Evolutionary conservation across 2,888 invertebrate species (phyloP).

Genomic region (Eumacrocentrus americanus): DNA sequence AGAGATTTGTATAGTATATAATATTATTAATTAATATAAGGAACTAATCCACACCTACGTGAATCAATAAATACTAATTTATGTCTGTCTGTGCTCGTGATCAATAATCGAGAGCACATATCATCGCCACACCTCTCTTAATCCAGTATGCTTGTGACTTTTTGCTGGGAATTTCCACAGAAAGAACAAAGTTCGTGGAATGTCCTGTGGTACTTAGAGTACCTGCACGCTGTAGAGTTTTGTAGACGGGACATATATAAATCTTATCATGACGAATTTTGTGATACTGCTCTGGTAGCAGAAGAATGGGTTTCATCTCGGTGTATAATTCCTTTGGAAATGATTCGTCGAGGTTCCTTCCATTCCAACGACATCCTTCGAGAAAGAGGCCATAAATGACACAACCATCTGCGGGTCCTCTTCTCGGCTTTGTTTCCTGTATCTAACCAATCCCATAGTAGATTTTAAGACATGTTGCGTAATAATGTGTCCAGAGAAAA

Average conservation of each 20-base stretch:
- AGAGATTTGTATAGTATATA: too few species aligned
- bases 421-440: conserved; percentile 59
- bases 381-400: conserved; percentile 73
- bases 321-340: conserved; percentile 74
- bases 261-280: conserved; percentile 60
- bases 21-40: too few species aligned
- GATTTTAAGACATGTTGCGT: too few species aligned
- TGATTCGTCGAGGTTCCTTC: conserved; percentile 66
- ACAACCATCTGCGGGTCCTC: conserved; percentile 68
- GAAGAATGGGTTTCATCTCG: conserved; percentile 74
- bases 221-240: too few species aligned
- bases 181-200: conserved; percentile 73
- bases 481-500: conserved; percentile 48
- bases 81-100: background rate
- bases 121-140: conserved; percentile 67
- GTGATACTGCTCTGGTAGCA: conserved; percentile 72
- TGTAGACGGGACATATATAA: conserved; percentile 72
- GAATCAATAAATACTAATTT: background rate
- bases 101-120: conserved; percentile 66
- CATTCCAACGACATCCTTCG: conserved; percentile 81
- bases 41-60: background rate
- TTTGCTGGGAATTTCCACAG: conserved; percentile 68
- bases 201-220: too few species aligned
- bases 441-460: too few species aligned
- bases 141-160: conserved; percentile 68